Evolutionary conservation across 2,888 invertebrate genomes (phyloP).

Genomic region (Acronicta aceris): DNA sequence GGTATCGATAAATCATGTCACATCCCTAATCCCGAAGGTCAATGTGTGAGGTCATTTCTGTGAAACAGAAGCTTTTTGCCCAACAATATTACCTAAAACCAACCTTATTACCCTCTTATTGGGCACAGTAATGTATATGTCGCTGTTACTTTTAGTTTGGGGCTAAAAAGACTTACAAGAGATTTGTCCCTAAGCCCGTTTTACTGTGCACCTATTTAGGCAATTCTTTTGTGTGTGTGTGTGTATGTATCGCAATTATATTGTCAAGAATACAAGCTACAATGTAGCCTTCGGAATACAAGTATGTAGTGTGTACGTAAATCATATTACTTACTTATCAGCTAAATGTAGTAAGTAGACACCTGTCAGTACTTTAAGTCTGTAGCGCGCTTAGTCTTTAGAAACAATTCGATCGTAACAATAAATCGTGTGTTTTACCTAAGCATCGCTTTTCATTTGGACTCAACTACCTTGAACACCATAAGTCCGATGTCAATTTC

Average conservation of each 20-base stretch:
- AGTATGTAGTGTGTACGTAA: no score
- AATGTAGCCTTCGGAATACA: no score
- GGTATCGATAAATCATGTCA: constrained; percentile 25
- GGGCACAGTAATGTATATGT: constrained; percentile 39
- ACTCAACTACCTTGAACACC: no score
- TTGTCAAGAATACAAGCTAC: background rate
- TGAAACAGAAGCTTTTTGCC: constrained; percentile 65
- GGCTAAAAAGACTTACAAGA: constrained; percentile 13
- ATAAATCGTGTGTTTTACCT: no score
- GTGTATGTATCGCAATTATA: background rate
- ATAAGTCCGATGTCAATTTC: no score
- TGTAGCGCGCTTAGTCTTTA: no score
- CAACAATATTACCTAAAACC: constrained; percentile 53
- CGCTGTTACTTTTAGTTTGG: constrained; percentile 37
- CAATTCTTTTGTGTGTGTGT: background rate
- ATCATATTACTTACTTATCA: no score
- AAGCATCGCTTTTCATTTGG: no score
- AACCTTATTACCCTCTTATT: constrained; percentile 43
- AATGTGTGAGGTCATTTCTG: constrained; percentile 66
- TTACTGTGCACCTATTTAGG: background rate
- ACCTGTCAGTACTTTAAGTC: no score
- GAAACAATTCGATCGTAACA: no score
- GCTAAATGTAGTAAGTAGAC: no score
- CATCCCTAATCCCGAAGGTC: constrained; percentile 65
- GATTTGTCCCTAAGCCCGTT: constrained; percentile 18